phyloP scores from a whole-genome alignment of 1,140 invertebrate genomes.

The Rhopalosiphum padi region DNA sequence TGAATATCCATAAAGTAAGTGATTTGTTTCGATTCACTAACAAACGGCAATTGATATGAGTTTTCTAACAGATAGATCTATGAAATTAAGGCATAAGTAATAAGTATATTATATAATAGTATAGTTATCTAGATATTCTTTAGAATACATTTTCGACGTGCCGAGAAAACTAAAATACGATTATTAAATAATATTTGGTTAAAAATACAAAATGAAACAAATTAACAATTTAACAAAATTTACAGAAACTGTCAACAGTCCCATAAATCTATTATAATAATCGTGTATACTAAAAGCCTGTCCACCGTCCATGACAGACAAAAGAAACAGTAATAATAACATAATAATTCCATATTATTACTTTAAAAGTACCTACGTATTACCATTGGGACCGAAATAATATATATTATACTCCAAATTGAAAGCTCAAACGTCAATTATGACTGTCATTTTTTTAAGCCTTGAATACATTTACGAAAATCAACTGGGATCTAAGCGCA shows the following conservation, averaged over 20 bases:
- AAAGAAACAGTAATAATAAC: neutral
- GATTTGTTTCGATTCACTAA: neutral
- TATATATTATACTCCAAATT: neutral
- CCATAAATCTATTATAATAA: neutral
- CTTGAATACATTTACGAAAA: neutral
- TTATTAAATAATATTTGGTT: neutral
- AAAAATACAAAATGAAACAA: neutral
- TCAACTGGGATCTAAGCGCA: neutral
- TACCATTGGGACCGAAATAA: neutral
- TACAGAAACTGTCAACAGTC: neutral
- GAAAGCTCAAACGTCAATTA: neutral
- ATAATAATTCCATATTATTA: neutral
- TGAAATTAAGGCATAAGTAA: no score
- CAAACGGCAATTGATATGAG: neutral
- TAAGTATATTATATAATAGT: no score
- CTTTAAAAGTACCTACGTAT: neutral
- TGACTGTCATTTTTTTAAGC: neutral
- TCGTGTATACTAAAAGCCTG: neutral
- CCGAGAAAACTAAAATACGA: neutral
- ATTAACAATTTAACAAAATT: neutral
- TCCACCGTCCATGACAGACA: neutral
- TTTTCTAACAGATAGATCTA: neutral
- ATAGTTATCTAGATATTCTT: no score
- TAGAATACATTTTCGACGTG: no score
- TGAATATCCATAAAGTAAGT: neutral